Percentiles rank a stretch among this genome's conserved stretches.
phyloP scores from a whole-genome alignment of 1,140 invertebrate genomes.

The Lordiphosa stackelbergi region DNA sequence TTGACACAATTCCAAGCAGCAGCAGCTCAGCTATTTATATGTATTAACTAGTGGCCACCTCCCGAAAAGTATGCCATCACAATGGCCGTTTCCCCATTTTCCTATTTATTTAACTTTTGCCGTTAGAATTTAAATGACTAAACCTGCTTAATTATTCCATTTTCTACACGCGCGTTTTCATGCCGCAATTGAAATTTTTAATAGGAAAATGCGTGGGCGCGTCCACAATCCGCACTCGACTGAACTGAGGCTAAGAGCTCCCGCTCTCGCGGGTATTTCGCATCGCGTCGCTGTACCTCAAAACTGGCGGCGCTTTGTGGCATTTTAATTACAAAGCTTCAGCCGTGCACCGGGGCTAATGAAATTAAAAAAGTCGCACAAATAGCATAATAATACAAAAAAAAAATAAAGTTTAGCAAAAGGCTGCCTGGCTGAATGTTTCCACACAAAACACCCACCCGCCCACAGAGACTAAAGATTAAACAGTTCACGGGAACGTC shows the following conservation, averaged over 20 bases:
- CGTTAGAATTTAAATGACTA: constrained; percentile 63
- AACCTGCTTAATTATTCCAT: constrained; percentile 71
- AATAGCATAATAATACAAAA: constrained; percentile 62
- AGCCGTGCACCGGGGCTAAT: constrained; percentile 41
- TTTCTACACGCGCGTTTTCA: constrained; percentile 72
- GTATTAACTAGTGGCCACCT: too few relatives aligned
- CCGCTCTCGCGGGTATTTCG: constrained; percentile 1
- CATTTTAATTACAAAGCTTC: constrained; percentile 65
- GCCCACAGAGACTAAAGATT: constrained; percentile 23
- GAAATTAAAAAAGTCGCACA: constrained; percentile 69
- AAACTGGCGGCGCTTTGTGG: constrained; percentile 54
- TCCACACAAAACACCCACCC: too few relatives aligned
- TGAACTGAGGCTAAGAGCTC: constrained; percentile 32
- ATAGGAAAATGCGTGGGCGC: constrained; percentile 73
- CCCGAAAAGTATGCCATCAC: too few relatives aligned
- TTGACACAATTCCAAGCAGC: too few relatives aligned
- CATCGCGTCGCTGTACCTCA: constrained; percentile 17
- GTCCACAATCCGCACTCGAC: constrained; percentile 63
- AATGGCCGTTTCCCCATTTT: too few relatives aligned
- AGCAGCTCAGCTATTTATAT: too few relatives aligned
- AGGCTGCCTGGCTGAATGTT: neutral
- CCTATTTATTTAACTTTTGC: constrained; percentile 49
- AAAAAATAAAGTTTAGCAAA: constrained; percentile 28
- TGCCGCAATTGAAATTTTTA: constrained; percentile 73
- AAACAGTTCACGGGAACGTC: constrained; percentile 8